A percentile compares a stretch with the other conserved stretches of the same genome.
Evolutionary conservation across 2,888 invertebrate genomes (phyloP).

Genomic region (Idaea dimidiata): DNA sequence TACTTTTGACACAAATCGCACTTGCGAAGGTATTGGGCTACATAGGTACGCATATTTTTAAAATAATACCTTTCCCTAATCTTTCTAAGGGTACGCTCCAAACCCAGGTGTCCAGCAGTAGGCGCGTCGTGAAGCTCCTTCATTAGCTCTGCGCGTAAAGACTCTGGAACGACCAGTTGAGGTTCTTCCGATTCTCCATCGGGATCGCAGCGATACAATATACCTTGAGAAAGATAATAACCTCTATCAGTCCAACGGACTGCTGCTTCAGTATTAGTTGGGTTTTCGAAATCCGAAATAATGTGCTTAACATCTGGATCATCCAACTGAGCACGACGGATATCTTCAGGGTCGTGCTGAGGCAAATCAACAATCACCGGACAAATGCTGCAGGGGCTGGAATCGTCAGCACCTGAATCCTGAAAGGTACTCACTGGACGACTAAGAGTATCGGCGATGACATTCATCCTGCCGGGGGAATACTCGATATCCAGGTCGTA

Average conservation of each 20-base stretch:
- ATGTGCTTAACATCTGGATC: conserved; percentile 29
- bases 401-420: neutral
- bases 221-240: conserved; percentile 26
- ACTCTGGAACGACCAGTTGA: conserved; percentile 6
- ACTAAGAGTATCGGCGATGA: conserved; percentile 26
- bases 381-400: conserved; percentile 4
- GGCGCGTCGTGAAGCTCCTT: conserved; percentile 9
- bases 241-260: conserved; percentile 25
- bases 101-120: conserved; percentile 9
- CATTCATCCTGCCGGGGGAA: conserved; percentile 42
- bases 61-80: conserved; percentile 8
- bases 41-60: conserved; percentile 6
- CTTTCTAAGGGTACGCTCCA: conserved; percentile 6
- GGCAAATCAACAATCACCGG: conserved; percentile 14
- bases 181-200: conserved; percentile 16
- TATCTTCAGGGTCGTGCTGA: conserved; percentile 7
- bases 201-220: conserved; percentile 26
- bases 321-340: conserved; percentile 20
- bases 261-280: neutral
- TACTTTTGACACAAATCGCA: conserved; percentile 11
- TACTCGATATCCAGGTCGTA: conserved; percentile 51
- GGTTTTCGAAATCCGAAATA: conserved; percentile 25
- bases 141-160: neutral
- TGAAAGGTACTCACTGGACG: conserved; percentile 12
- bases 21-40: conserved; percentile 8